Percentiles rank a stretch among this genome's conserved stretches.
Evolutionary conservation across 2,113 vertebrate genomes (phyloP).

Genomic region (Excalfactoria chinensis): DNA sequence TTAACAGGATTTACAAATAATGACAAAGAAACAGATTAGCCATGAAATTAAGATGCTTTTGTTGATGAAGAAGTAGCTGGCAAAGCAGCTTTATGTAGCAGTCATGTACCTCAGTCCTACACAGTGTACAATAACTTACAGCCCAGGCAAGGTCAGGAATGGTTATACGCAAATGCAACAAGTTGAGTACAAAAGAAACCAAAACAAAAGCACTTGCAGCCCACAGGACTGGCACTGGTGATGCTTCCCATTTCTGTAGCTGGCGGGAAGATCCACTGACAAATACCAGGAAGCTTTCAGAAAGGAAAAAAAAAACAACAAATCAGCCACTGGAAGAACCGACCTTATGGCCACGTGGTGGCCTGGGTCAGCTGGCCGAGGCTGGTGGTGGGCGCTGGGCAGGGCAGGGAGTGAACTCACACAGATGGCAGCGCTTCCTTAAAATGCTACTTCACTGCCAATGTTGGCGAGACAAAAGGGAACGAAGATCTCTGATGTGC

Average conservation of each 20-base stretch:
- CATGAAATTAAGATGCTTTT: slow-evolving; percentile 58
- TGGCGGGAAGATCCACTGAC: background rate
- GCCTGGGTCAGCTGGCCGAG: background rate
- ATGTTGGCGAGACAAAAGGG: slow-evolving; percentile 54
- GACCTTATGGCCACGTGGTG: background rate
- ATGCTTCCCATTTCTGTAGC: slow-evolving; percentile 22
- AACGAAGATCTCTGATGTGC: slow-evolving; percentile 68
- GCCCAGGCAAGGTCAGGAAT: slow-evolving; percentile 48
- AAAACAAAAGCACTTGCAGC: background rate
- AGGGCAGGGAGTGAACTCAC: slow-evolving; percentile 28
- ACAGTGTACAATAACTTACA: slow-evolving; percentile 56
- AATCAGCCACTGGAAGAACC: background rate
- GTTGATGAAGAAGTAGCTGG: slow-evolving; percentile 59
- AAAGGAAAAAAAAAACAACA: background rate
- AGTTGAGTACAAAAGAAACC: background rate
- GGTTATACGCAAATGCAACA: slow-evolving; percentile 25
- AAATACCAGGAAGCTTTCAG: background rate
- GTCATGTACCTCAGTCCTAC: slow-evolving; percentile 53
- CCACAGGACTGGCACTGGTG: background rate
- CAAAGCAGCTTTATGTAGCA: slow-evolving; percentile 54
- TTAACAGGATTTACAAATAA: slow-evolving; percentile 82
- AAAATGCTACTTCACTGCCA: slow-evolving; percentile 73
- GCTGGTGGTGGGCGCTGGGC: background rate
- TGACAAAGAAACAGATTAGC: slow-evolving; percentile 70
- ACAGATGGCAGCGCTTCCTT: slow-evolving; percentile 64